These are phyloP conservation scores for Pentalonia nigronervosa DNA, from an alignment of 1,140 invertebrate species.

Conservation along the genomic window DNA sequence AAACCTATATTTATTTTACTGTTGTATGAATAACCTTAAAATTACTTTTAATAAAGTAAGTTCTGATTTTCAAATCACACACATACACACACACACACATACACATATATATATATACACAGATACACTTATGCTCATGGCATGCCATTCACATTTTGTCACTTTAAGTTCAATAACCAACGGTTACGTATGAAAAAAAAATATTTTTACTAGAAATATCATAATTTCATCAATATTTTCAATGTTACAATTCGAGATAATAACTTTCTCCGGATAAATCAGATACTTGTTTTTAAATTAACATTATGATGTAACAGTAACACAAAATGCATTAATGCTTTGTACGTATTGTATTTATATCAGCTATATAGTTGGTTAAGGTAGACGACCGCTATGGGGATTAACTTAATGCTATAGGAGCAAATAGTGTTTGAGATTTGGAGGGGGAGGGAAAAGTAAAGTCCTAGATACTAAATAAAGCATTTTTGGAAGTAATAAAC, in stretches of 20 bases:
- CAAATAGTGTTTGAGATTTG: too few relatives aligned
- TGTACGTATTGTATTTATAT: background rate
- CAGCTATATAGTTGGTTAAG: background rate
- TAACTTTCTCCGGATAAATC: slow-evolving; percentile 7
- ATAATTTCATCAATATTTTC: background rate
- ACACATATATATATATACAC: too few relatives aligned
- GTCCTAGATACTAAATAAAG: too few relatives aligned
- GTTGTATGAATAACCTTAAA: background rate
- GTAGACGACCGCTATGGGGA: background rate
- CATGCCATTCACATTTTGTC: background rate
- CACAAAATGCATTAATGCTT: background rate
- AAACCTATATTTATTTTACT: background rate
- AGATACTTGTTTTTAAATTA: background rate
- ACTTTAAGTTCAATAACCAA: background rate
- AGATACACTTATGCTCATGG: background rate
- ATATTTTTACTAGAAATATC: background rate
- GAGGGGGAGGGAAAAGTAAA: too few relatives aligned
- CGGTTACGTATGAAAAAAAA: background rate
- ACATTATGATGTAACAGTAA: background rate
- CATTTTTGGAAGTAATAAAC: too few relatives aligned
- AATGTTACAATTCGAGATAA: background rate
- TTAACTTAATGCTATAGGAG: background rate
- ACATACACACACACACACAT: too few relatives aligned
- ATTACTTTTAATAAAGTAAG: background rate
- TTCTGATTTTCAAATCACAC: background rate